A percentile compares a stretch with the other conserved stretches of the same genome.
phyloP scores from a whole-genome alignment of 2,888 invertebrate species.

The Bellardia pandia region DNA sequence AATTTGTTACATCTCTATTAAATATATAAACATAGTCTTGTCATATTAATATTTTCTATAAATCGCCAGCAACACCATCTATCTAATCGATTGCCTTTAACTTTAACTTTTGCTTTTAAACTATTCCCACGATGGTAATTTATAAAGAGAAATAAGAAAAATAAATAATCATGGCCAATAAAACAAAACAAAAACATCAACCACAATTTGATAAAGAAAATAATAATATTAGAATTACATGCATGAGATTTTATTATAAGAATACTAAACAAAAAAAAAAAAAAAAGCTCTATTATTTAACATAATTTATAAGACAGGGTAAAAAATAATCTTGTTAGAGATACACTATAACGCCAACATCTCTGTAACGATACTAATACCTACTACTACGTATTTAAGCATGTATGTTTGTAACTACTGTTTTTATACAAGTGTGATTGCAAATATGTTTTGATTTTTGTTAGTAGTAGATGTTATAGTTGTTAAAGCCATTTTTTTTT shows the following conservation, averaged over 20 bases:
- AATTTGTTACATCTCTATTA: too few relatives aligned
- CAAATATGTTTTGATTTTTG: conserved; percentile 5
- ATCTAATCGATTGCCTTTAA: neutral
- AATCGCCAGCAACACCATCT: neutral
- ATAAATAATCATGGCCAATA: conserved; percentile 2
- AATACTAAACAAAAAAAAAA: neutral
- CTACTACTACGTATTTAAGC: neutral
- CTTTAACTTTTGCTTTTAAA: neutral
- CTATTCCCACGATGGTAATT: neutral
- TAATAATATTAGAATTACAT: neutral
- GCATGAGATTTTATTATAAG: neutral
- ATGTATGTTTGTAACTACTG: neutral
- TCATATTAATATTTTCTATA: neutral
- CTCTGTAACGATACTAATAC: neutral
- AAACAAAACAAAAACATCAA: neutral
- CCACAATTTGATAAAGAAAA: neutral
- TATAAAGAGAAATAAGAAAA: neutral
- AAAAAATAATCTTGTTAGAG: neutral
- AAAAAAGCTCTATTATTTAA: neutral
- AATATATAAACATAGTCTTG: neutral
- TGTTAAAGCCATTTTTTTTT: conserved; percentile 34
- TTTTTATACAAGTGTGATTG: conserved; percentile 11
- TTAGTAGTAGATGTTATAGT: neutral
- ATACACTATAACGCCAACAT: neutral
- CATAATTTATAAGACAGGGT: neutral